Evolutionary conservation across 2,797 vertebrate genomes (phyloP).

Genomic region (Periparus ater): DNA sequence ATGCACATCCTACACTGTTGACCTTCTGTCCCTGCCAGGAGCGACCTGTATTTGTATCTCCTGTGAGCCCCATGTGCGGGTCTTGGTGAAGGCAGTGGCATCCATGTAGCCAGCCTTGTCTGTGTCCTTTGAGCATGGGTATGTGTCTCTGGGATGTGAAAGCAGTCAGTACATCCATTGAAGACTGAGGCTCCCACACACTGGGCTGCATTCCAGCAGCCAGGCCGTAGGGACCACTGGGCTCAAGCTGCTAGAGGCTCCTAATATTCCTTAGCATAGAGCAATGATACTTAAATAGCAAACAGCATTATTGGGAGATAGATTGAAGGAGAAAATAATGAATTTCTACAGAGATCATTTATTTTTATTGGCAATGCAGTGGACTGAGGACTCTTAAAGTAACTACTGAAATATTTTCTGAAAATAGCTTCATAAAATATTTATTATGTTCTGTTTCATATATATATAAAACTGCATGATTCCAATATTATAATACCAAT

Average conservation of each 20-base stretch:
- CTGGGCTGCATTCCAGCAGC: background rate
- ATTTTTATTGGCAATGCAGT: background rate
- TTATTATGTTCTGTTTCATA: background rate
- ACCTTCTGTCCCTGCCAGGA: background rate
- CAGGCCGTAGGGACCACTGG: background rate
- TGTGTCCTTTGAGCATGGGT: background rate
- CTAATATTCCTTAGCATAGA: background rate
- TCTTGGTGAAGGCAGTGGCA: background rate
- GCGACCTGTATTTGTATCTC: accelerated
- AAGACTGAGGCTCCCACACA: accelerated
- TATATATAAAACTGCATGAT: background rate
- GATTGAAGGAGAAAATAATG: background rate
- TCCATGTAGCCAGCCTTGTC: background rate
- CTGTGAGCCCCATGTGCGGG: background rate
- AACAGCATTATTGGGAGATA: background rate
- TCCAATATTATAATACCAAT: background rate
- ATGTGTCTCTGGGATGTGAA: background rate
- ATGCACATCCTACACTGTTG: background rate
- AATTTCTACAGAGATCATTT: background rate
- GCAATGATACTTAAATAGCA: background rate
- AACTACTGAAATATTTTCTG: background rate
- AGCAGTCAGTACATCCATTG: background rate
- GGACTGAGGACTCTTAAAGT: background rate
- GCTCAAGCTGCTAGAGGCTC: background rate
- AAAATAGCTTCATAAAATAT: background rate